These are phyloP conservation scores for Rhagium mordax DNA, from an alignment of 2,888 invertebrate genomes.

Conservation along the genomic window DNA sequence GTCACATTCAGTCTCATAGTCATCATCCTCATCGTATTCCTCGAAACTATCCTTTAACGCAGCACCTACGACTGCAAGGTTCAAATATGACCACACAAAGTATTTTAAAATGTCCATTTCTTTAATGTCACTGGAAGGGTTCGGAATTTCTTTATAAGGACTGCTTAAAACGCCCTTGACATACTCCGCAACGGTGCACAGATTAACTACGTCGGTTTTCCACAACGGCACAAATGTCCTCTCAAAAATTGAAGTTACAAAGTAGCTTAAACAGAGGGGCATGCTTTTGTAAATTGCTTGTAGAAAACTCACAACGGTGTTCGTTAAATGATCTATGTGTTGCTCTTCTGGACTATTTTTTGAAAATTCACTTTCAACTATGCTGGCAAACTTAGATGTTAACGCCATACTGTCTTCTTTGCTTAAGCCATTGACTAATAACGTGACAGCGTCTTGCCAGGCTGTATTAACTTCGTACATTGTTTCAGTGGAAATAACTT, in stretches of 20 bases:
- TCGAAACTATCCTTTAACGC: slow-evolving; percentile 50
- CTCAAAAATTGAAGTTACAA: slow-evolving; percentile 57
- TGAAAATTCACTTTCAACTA: slow-evolving; percentile 52
- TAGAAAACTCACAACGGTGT: slow-evolving; percentile 57
- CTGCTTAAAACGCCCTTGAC: slow-evolving; percentile 58
- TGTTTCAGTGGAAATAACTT: slow-evolving; percentile 69
- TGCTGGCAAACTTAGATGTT: slow-evolving; percentile 48
- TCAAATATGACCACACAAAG: slow-evolving; percentile 62
- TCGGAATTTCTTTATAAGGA: slow-evolving; percentile 49
- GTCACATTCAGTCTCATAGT: slow-evolving; percentile 34
- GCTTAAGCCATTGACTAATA: slow-evolving; percentile 49
- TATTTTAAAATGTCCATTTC: slow-evolving; percentile 58
- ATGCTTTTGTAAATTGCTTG: slow-evolving; percentile 56
- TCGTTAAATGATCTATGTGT: slow-evolving; percentile 50
- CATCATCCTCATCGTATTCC: slow-evolving; percentile 46
- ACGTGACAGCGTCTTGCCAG: slow-evolving; percentile 73
- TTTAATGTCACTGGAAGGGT: slow-evolving; percentile 38
- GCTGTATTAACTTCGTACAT: slow-evolving; percentile 74
- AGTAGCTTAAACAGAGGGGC: slow-evolving; percentile 53
- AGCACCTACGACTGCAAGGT: slow-evolving; percentile 55
- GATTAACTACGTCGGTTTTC: slow-evolving; percentile 7
- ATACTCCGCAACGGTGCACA: slow-evolving; percentile 60
- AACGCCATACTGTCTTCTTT: slow-evolving; percentile 46
- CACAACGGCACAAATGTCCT: slow-evolving; percentile 49
- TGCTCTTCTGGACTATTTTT: slow-evolving; percentile 33